Evolutionary conservation across 2,797 vertebrate genomes (phyloP).

Genomic region (Enteromius treurensis): DNA sequence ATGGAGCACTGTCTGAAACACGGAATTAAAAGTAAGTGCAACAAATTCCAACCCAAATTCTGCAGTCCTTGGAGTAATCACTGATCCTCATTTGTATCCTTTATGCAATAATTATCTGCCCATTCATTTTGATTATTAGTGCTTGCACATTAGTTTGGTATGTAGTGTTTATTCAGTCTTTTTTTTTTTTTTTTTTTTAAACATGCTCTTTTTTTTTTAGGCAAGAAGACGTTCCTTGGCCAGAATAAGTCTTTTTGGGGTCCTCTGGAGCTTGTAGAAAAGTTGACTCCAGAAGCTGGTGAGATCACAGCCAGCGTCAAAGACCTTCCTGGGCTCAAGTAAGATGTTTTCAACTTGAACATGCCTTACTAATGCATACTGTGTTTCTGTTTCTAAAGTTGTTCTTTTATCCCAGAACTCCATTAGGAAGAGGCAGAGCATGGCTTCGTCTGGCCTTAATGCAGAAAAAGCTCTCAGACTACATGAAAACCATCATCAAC

Average conservation of each 20-base stretch:
- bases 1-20: slow-evolving; percentile 99
- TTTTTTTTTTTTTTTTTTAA: background rate
- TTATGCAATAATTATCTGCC: background rate
- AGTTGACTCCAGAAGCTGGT: slow-evolving; percentile 94
- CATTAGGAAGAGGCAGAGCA: slow-evolving; percentile 93
- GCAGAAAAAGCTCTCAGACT: slow-evolving; percentile 99
- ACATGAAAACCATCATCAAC: slow-evolving; percentile 99
- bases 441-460: slow-evolving; percentile 97
- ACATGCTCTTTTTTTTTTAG: slow-evolving; percentile 66
- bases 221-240: slow-evolving; percentile 97
- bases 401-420: slow-evolving; percentile 79
- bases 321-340: slow-evolving; percentile 97
- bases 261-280: slow-evolving; percentile 96
- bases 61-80: background rate
- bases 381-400: slow-evolving; percentile 12
- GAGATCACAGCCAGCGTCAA: slow-evolving; percentile 99
- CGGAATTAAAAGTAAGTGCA: slow-evolving; percentile 87
- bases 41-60: background rate
- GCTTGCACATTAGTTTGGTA: background rate
- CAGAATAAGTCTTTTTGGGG: slow-evolving; percentile 99
- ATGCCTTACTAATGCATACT: background rate
- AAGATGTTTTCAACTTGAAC: slow-evolving; percentile 50
- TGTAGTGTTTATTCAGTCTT: background rate
- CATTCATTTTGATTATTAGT: background rate
- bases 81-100: background rate